These are phyloP conservation scores for Pygoscelis adeliae DNA, from an alignment of 2,113 vertebrate species.

Conservation along the genomic window DNA sequence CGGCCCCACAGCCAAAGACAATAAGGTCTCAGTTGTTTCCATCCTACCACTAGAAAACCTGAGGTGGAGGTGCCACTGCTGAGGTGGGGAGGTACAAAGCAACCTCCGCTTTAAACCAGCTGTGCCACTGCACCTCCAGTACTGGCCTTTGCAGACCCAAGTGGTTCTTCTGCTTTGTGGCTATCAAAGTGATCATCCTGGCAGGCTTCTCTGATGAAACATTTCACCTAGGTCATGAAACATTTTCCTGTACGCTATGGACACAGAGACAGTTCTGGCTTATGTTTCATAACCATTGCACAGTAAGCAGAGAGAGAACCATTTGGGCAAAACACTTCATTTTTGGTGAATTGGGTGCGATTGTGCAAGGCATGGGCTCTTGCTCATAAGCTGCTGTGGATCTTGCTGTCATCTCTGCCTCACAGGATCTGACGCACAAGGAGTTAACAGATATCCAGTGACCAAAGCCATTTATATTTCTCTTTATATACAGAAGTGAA, in stretches of 20 bases:
- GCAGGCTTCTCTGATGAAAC: neutral
- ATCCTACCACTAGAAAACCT: neutral
- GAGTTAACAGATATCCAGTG: conserved; percentile 27
- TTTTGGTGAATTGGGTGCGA: neutral
- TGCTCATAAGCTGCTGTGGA: neutral
- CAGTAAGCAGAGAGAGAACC: neutral
- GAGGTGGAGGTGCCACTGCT: neutral
- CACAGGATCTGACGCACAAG: neutral
- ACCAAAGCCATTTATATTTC: conserved; percentile 7
- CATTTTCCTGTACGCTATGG: neutral
- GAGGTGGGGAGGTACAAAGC: neutral
- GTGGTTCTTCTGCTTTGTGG: neutral
- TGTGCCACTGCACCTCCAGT: neutral
- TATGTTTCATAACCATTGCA: neutral
- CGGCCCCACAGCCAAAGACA: neutral
- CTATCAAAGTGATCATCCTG: neutral
- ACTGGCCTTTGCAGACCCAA: neutral
- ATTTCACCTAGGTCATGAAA: neutral
- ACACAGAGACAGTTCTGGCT: neutral
- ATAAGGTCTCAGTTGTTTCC: neutral
- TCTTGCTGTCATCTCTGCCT: neutral
- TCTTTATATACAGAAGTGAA: neutral
- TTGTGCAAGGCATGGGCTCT: neutral
- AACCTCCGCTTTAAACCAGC: neutral
- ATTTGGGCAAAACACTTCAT: neutral